A percentile compares a stretch with the other conserved stretches of the same genome.
phyloP scores from a whole-genome alignment of 2,797 vertebrate species.

The Pterois miles region DNA sequence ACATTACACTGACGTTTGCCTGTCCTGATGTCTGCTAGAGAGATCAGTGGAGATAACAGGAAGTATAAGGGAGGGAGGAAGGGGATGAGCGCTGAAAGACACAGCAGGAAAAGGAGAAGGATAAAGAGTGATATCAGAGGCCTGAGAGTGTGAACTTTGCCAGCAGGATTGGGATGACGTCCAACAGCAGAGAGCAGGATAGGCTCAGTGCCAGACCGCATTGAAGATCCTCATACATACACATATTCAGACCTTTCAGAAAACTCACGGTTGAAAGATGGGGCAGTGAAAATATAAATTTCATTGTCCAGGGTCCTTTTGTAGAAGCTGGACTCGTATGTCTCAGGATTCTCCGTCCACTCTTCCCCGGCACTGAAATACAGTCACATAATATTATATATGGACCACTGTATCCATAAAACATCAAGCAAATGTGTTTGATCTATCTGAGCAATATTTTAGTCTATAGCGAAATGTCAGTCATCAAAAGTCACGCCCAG shows the following conservation, averaged over 20 bases:
- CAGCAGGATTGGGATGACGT: constrained; percentile 55
- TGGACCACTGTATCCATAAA: constrained; percentile 40
- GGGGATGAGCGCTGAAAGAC: constrained; percentile 58
- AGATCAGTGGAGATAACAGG: constrained; percentile 74
- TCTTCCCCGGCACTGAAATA: constrained; percentile 90
- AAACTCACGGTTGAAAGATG: constrained; percentile 92
- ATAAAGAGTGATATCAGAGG: constrained; percentile 71
- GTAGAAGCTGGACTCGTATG: constrained; percentile 97
- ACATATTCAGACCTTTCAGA: constrained; percentile 4
- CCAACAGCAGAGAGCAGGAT: constrained; percentile 55
- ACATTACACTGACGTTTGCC: constrained; percentile 50
- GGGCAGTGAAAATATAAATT: constrained; percentile 97
- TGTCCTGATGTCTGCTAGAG: constrained; percentile 68
- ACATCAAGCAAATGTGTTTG: constrained; percentile 33
- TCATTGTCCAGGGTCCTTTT: constrained; percentile 97
- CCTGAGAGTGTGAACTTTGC: constrained; percentile 60
- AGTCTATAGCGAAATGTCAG: constrained; percentile 39
- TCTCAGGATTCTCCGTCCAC: constrained; percentile 94
- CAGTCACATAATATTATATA: constrained; percentile 40
- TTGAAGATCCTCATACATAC: constrained; percentile 31
- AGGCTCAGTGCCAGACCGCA: constrained; percentile 62
- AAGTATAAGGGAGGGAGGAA: constrained; percentile 46
- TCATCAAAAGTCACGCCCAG: constrained; percentile 48
- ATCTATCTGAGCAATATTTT: constrained; percentile 48
- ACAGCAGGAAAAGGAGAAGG: constrained; percentile 63